phyloP scores from a whole-genome alignment of 2,888 invertebrate species.

The Philereme transversata region DNA sequence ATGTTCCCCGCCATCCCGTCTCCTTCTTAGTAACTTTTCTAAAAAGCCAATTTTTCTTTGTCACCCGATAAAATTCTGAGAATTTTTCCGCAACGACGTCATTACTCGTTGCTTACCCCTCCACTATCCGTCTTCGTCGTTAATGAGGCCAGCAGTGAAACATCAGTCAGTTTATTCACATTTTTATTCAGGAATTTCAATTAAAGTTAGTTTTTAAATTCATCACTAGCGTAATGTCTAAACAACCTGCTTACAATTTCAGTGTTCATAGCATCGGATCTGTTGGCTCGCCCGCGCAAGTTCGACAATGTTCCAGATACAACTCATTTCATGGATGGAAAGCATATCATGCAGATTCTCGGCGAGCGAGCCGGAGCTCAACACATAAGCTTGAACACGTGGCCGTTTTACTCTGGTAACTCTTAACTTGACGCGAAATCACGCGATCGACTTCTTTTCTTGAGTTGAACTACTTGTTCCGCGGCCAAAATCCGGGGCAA shows the following conservation, averaged over 20 bases:
- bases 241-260: slow-evolving; percentile 72
- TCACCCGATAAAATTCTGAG: slow-evolving; percentile 43
- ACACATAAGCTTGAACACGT: too few relatives aligned
- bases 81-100: slow-evolving; percentile 33
- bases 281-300: slow-evolving; percentile 2
- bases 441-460: too few relatives aligned
- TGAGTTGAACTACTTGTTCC: too few relatives aligned
- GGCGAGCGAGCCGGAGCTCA: too few relatives aligned
- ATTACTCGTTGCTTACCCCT: slow-evolving; percentile 11
- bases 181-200: slow-evolving; percentile 74
- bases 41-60: slow-evolving; percentile 49
- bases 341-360: too few relatives aligned
- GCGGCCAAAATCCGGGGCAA: too few relatives aligned
- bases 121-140: slow-evolving; percentile 19
- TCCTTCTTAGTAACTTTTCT: slow-evolving; percentile 1
- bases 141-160: slow-evolving; percentile 45
- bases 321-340: too few relatives aligned
- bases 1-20: not conserved
- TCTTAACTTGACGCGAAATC: too few relatives aligned
- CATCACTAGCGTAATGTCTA: slow-evolving; percentile 71
- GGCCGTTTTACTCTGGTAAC: too few relatives aligned
- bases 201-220: slow-evolving; percentile 74
- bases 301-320: too few relatives aligned
- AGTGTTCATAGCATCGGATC: slow-evolving; percentile 50
- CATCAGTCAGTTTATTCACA: slow-evolving; percentile 47